phyloP scores from a whole-genome alignment of 2,113 vertebrate species.

The Boulengeromyrus knoepffleri region DNA sequence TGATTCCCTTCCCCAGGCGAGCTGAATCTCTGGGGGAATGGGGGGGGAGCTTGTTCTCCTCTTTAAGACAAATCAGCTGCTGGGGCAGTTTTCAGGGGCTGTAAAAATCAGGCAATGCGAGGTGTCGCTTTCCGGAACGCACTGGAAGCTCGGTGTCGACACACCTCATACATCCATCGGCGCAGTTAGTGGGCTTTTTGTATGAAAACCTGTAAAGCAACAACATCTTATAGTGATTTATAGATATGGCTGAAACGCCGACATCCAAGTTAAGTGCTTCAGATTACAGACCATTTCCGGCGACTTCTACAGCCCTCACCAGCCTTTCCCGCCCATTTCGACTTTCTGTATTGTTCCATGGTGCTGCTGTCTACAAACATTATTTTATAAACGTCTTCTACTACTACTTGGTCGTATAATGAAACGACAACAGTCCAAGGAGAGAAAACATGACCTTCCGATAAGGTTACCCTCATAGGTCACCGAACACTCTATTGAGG shows the following conservation, averaged over 20 bases:
- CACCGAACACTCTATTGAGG: background rate
- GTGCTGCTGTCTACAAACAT: background rate
- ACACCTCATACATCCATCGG: background rate
- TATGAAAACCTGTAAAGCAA: background rate
- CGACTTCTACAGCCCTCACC: background rate
- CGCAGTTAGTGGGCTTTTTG: background rate
- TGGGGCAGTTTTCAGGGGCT: slow-evolving; percentile 27
- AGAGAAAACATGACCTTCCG: background rate
- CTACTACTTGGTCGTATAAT: background rate
- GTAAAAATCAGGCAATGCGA: slow-evolving; percentile 17
- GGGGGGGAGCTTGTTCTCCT: slow-evolving; percentile 42
- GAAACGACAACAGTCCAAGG: background rate
- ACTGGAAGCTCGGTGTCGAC: slow-evolving; percentile 16
- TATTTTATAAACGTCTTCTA: background rate
- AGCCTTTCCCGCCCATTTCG: background rate
- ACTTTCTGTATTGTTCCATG: background rate
- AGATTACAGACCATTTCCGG: background rate
- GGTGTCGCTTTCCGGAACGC: background rate
- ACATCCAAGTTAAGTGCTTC: background rate
- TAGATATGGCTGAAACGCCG: background rate
- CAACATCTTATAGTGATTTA: background rate
- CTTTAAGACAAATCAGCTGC: slow-evolving; percentile 48
- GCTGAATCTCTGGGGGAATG: slow-evolving; percentile 30
- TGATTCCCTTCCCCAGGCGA: slow-evolving; percentile 60
- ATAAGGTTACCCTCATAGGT: background rate